These are phyloP conservation scores for roundworm (Caenorhabditis elegans) DNA, from an alignment of 1,140 invertebrate genomes.

Conservation along the genomic window DNA sequence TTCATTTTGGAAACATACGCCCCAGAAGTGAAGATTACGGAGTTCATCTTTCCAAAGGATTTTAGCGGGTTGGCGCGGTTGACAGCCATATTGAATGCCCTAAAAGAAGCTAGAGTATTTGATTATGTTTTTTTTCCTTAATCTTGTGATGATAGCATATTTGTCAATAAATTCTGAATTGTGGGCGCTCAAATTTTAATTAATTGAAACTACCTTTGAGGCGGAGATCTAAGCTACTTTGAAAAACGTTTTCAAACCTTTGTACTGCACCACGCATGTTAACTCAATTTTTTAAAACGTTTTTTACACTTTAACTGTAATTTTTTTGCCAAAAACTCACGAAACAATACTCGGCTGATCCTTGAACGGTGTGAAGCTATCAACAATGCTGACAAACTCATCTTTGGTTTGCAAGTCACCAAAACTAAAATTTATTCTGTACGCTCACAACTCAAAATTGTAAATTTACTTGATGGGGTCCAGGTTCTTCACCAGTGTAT, in stretches of 20 bases:
- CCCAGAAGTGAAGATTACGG: neutral
- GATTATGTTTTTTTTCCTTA: no score
- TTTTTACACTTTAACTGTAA: no score
- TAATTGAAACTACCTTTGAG: no score
- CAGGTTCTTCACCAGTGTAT: neutral
- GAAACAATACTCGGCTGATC: neutral
- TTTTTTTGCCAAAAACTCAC: neutral
- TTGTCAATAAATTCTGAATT: no score
- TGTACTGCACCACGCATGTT: no score
- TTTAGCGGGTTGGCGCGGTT: neutral
- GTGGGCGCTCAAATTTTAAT: no score
- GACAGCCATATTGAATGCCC: neutral
- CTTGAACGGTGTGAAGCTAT: neutral
- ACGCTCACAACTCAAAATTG: no score
- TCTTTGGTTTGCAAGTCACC: neutral
- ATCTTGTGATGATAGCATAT: no score
- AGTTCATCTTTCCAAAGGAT: neutral
- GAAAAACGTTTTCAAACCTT: no score
- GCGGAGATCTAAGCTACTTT: no score
- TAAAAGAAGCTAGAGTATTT: neutral
- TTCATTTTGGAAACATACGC: neutral
- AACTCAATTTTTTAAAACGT: no score
- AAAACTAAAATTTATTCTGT: no score
- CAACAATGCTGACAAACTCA: neutral
- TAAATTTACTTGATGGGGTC: neutral